Evolutionary conservation across 2,888 invertebrate species (phyloP), one percentile per base, ranked within the genome.

Genomic region (Metellina segmentata): DNA sequence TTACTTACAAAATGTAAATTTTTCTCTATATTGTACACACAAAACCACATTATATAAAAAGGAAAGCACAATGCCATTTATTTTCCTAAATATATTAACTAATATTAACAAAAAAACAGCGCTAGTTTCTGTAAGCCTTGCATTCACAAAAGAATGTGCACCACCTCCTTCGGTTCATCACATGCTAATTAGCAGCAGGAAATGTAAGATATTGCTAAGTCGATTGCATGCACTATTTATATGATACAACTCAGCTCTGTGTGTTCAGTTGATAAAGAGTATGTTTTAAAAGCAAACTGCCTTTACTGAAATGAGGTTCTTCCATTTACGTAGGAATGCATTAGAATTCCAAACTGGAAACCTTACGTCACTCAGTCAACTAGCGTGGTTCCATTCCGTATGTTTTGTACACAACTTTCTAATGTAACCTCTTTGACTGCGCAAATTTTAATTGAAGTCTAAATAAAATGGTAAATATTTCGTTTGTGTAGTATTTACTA

Each of bases 191-290:
- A 87, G 81, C 86, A 86, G 90, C 90, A 87, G 75, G 77, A 77
- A 91, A 61, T 91, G 69, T 85, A 82, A 86, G 77, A 91, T 87
- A 90, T 91, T 91, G 91, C 91, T 91, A 91, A 91, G 91, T 91
- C 75, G 83, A 86, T 77, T 82, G 87, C 86, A 91, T 87, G 87
- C 77, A 91, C 91, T 87, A 87, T 82, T 34, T 77, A 34, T 83
- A 90, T 74, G 71, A 75, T 81, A 79, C 53, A 86, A 90, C 85
- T 85, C 90, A 85, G 89, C 83, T 82, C 51, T 16, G 53, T 77
- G 49, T 83, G 11, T 34, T 77, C 48, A 19, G 52, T n/a, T 81
- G 49, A 81, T 69, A 88, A 72, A 71, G 51, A 72, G 52, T 71
- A 51, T 71, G n/a, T 69, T 81, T 72, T 81, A 88, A 88, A 87